Percentiles rank a stretch among this genome's conserved stretches.
phyloP scores from a whole-genome alignment of 1,140 invertebrate species.

The Kradibia gibbosae region DNA sequence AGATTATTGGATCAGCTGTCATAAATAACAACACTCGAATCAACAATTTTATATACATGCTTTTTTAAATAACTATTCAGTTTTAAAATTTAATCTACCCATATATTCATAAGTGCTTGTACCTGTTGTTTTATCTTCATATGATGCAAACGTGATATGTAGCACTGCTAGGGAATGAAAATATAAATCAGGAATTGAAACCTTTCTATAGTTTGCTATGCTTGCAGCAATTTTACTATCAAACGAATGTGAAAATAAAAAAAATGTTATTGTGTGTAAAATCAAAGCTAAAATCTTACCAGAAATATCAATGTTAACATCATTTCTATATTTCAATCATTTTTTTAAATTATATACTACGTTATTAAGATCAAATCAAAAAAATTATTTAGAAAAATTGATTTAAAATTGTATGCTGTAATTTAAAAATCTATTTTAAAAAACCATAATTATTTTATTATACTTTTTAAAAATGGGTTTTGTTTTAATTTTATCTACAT shows the following conservation, averaged over 20 bases:
- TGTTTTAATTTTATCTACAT: too few relatives aligned
- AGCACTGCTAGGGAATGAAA: constrained; percentile 6
- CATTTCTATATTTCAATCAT: not conserved
- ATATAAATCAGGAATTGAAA: constrained; percentile 38
- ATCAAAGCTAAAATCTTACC: constrained; percentile 12
- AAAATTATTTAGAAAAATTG: too few relatives aligned
- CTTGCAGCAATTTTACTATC: not conserved
- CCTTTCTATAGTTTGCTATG: not conserved
- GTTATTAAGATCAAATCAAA: too few relatives aligned
- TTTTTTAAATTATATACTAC: too few relatives aligned
- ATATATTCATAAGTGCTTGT: not conserved
- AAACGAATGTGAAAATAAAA: not conserved
- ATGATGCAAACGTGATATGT: constrained; percentile 1
- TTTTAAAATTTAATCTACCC: not conserved
- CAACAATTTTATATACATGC: not conserved
- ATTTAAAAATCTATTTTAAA: too few relatives aligned
- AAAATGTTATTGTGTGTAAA: not conserved
- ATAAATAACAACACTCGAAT: not conserved
- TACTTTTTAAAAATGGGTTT: too few relatives aligned
- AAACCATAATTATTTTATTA: too few relatives aligned
- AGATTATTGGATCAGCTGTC: too few relatives aligned
- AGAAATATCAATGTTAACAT: not conserved
- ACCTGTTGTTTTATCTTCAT: not conserved
- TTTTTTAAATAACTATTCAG: not conserved
- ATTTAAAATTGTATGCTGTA: too few relatives aligned